Base-by-base conservation (phyloP, 35 echinoderm and acorn worm genomes). In the Hemicentrotus pulcherrimus region DNA sequence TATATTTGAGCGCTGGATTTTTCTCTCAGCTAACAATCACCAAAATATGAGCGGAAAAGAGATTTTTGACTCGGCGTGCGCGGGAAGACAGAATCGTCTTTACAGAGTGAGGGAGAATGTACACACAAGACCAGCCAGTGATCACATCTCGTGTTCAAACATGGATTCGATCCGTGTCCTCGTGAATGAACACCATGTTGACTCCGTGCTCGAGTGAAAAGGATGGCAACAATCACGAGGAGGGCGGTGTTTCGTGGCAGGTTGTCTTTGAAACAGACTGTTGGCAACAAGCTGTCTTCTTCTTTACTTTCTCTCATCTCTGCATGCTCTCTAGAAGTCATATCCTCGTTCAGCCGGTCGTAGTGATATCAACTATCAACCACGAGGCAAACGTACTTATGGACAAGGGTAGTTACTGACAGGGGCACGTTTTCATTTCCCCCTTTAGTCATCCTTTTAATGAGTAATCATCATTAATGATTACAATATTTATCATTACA, bases 71-170 rank as follows among this genome's bases (percentile, higher is more conserved):
- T 78, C 65, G 65, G 22, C 65, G 65, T 78, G 65, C 65, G 65
- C 22, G 65, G 65, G 65, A 28, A n/a, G 65, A 78, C 65, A 4
- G 65, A 78, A 28, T 28, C 65, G 65, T 78, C 65, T 78, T 78
- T 78, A 78, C 65, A 78, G 65, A 78, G 7, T 4, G 22, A 28
- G 18, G 65, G 28, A 78, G 22, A 78, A 78, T 78, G 65, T 78
- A 78, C 65, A 78, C 65, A 78, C 65, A 78, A 78, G 65, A 78
- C 65, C 65, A 78, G 65, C 65, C 65, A 22, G 65, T 78, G 65
- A 78, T 78, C 65, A 78, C 65, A 78, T 78, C 65, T 28, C 65
- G 65, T 78, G 65, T 78, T 78, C 65, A 78, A 78, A 78, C 65
- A 78, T n/a, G 65, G 65, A 78, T 78, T 78, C 65, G 28, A 78